These are phyloP conservation scores for Vicugna pacos DNA, from an alignment of 2,113 vertebrate species.

Conservation along the genomic window DNA sequence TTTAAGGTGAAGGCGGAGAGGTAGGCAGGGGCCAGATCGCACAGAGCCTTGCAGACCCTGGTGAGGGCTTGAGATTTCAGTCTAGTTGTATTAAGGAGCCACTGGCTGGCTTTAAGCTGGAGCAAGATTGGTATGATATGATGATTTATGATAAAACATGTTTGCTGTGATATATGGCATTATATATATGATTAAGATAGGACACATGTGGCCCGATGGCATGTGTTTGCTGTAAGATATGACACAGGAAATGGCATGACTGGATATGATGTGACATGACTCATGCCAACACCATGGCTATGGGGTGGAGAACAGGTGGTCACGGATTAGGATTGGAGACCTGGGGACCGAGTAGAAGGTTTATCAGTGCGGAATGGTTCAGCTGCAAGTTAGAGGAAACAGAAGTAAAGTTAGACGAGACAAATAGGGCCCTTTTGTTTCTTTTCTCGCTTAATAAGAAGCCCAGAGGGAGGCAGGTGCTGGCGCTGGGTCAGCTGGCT, in stretches of 20 bases:
- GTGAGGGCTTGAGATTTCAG: not conserved
- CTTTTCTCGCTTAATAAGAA: not conserved
- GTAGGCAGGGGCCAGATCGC: not conserved
- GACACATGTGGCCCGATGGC: too few species aligned
- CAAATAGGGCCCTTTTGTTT: not conserved
- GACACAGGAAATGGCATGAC: rapidly evolving
- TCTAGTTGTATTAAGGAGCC: not conserved
- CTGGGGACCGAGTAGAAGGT: not conserved
- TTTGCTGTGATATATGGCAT: rapidly evolving
- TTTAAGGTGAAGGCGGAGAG: not conserved
- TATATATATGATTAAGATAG: too few species aligned
- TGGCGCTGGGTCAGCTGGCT: too few species aligned
- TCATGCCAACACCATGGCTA: rapidly evolving
- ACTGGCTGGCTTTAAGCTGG: not conserved
- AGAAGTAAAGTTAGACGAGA: not conserved
- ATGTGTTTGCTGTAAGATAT: too few species aligned
- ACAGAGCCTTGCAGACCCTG: not conserved
- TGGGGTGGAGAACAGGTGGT: not conserved
- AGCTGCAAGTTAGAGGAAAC: not conserved
- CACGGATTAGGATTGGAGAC: too few species aligned
- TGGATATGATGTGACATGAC: rapidly evolving
- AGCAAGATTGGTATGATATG: not conserved
- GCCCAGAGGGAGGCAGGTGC: not conserved
- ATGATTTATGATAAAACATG: rapidly evolving
- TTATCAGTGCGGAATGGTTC: not conserved